These are phyloP conservation scores for Alligator sinensis DNA, from an alignment of 2,113 vertebrate species.

Conservation along the genomic window DNA sequence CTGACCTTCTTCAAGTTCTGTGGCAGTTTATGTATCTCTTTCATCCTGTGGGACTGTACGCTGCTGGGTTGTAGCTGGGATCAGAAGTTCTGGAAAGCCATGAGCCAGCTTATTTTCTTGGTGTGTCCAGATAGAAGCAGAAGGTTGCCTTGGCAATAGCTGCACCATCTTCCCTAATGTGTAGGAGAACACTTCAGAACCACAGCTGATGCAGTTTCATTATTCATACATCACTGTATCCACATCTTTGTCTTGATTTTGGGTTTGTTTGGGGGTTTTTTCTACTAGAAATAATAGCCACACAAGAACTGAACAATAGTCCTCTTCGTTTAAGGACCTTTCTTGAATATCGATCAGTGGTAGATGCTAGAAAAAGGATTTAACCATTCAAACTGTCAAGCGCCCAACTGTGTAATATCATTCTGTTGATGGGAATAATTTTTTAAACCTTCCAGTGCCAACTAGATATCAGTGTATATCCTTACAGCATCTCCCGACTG, in stretches of 20 bases:
- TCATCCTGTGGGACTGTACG: fast-evolving
- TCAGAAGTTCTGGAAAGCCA: neutral
- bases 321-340: neutral
- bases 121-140: neutral
- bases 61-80: neutral
- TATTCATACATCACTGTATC: neutral
- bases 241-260: too few relatives aligned
- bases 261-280: neutral
- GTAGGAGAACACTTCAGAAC: neutral
- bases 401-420: neutral
- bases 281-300: neutral
- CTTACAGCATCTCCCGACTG: neutral
- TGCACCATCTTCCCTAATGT: neutral
- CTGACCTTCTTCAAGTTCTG: neutral
- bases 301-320: neutral
- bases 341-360: neutral
- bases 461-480: neutral
- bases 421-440: neutral
- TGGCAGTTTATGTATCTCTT: fast-evolving
- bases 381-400: neutral
- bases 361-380: neutral
- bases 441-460: too few relatives aligned
- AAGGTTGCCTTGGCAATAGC: neutral
- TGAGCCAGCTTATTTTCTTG: neutral
- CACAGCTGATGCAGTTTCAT: neutral